These are phyloP conservation scores for Mizuhopecten yessoensis DNA, from an alignment of 1,140 invertebrate genomes.

Conservation along the genomic window DNA sequence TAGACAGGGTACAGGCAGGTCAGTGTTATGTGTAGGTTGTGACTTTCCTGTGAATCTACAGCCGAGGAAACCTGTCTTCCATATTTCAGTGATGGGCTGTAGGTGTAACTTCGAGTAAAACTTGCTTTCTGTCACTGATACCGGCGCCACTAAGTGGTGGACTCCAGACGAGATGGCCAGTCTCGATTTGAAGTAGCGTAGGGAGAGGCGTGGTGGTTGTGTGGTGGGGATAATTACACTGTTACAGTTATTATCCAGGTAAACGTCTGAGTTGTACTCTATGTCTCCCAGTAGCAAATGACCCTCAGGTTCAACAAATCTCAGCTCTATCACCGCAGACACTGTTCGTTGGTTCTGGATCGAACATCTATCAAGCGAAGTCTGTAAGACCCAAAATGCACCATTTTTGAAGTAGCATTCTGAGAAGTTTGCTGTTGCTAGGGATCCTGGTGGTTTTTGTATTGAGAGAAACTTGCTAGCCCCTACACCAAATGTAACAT, in stretches of 20 bases:
- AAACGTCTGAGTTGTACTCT: slow-evolving; percentile 51
- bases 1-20: neutral
- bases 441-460: neutral
- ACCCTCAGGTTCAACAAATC: slow-evolving; percentile 45
- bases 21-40: neutral
- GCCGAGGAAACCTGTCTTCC: slow-evolving; percentile 11
- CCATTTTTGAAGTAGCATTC: slow-evolving; percentile 8
- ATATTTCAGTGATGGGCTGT: neutral
- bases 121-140: neutral
- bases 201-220: neutral
- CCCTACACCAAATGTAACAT: slow-evolving; percentile 24
- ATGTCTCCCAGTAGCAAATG: slow-evolving; percentile 64
- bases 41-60: neutral
- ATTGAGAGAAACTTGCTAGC: neutral
- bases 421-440: neutral
- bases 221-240: neutral
- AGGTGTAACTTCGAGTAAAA: neutral
- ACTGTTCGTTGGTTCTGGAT: neutral
- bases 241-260: neutral
- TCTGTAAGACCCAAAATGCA: neutral
- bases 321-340: slow-evolving; percentile 34
- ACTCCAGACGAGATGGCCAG: neutral
- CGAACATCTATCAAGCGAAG: neutral
- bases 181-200: neutral
- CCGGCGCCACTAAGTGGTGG: neutral